Base-by-base conservation (phyloP, 2,888 invertebrate species). In the Drosophila crucigera region DNA sequence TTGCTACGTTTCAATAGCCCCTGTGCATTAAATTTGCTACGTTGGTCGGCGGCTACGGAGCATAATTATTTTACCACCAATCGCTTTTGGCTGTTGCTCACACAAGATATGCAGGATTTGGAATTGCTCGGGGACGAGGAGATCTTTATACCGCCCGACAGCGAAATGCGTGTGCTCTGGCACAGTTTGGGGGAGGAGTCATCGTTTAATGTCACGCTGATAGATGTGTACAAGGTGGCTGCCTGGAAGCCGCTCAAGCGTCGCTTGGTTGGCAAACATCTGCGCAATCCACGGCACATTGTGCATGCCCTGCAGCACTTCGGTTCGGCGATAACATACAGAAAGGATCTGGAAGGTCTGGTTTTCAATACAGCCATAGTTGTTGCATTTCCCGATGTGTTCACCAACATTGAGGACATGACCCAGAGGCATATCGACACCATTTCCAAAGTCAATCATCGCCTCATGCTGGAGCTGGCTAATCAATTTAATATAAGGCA, bases 401-500 rank as follows among this genome's bases (percentile, higher is more conserved):
- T 91, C 60, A 92, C 91, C 10, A 80, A 87, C 60, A 89, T 93
- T n/a, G 92, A 93, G 49, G 94, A 94, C 72, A 59, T 93, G 41
- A 84, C 88, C 14, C 61, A 91, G 71, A 73, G 93, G 0, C 93
- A 94, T 58, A 92, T 94, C 53, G 94, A 94, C 64, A 93, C 93
- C 9, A 94, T 94, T 67, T 92, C 94, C 0, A 94, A 94, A 68
- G 93, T 93, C 3, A 93, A 93, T 73, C 93, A 93, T 82, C 93
- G 93, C 0, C 66, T 94, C 2, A 90, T 91, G 28, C 61, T 88
- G 19, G 90, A 93, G 37, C 74, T 94, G 73, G 91, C 92, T 35
- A 90, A 93, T 49, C 92, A 93, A 47, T 80, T 94, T 31, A 94
- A 94, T 71, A 93, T 94, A 69, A 92, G 86, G 94, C 94, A 74